Conservation (phyloP, 2,888 invertebrate species). For the Cyaniris semiargus region DNA sequence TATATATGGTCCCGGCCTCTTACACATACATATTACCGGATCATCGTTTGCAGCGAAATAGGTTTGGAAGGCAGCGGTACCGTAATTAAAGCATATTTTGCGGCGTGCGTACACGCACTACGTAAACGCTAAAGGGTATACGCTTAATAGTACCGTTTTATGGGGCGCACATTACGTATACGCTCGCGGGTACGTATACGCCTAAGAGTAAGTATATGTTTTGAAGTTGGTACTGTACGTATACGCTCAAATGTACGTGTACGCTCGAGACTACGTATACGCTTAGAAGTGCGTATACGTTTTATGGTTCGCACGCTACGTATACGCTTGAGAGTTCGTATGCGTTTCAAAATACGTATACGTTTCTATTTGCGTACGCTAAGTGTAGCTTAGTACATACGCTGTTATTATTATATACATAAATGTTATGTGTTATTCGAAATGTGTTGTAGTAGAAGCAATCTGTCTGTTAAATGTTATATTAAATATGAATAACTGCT, state of each 20-base stretch:
- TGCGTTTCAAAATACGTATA: too few species aligned
- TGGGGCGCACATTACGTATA: not conserved
- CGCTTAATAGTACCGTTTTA: not conserved
- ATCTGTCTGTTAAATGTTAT: not conserved
- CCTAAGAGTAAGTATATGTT: not conserved
- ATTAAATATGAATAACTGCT: not conserved
- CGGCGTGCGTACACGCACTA: not conserved
- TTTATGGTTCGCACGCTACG: not conserved
- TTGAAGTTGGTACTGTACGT: not conserved
- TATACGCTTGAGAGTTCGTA: too few species aligned
- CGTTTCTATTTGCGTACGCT: too few species aligned
- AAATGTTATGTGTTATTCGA: not conserved
- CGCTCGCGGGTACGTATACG: not conserved
- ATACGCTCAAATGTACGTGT: not conserved
- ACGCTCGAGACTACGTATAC: not conserved
- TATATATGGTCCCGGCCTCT: not conserved
- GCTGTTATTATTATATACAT: not conserved
- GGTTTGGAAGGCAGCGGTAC: not conserved
- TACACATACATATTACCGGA: constrained; percentile 9
- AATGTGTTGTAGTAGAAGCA: not conserved
- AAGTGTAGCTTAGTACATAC: not conserved
- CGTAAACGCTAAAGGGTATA: not conserved
- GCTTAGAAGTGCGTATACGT: not conserved
- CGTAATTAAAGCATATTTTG: not conserved
- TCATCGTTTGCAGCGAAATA: not conserved